phyloP scores from a whole-genome alignment of 2,113 vertebrate genomes.

The Oriolus oriolus region DNA sequence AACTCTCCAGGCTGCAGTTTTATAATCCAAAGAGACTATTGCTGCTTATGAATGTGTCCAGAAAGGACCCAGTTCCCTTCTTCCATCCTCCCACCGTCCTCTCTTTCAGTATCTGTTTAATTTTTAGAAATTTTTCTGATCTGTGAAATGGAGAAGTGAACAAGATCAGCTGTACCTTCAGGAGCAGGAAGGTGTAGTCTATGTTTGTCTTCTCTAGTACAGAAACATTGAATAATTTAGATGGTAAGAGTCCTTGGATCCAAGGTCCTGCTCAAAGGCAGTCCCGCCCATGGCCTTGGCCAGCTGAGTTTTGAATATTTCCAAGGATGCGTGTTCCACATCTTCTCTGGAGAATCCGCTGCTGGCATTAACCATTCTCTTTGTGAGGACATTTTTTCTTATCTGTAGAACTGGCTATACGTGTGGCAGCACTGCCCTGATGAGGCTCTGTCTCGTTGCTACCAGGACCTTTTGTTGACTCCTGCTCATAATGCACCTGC shows the following conservation, averaged over 20 bases:
- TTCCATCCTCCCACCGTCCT: background rate
- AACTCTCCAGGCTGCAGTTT: background rate
- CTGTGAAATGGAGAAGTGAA: background rate
- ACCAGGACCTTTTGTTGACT: background rate
- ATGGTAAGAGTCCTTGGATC: background rate
- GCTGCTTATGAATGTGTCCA: background rate
- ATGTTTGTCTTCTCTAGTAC: background rate
- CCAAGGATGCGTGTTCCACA: background rate
- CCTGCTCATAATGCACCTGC: accelerated
- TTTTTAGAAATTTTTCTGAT: background rate
- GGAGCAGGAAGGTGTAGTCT: background rate
- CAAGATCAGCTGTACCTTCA: background rate
- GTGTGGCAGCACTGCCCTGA: accelerated
- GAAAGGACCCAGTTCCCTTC: background rate
- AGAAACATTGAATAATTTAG: background rate
- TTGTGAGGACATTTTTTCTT: background rate
- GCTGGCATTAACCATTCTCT: background rate
- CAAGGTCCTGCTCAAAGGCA: background rate
- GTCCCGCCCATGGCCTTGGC: background rate
- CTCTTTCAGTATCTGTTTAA: background rate
- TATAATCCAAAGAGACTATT: background rate
- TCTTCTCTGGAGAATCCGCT: background rate
- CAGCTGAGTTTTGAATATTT: background rate
- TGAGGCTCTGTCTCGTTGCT: background rate
- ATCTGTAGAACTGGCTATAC: background rate